These are phyloP conservation scores for Calephelis nemesis DNA, from an alignment of 1,140 invertebrate species.

Conservation along the genomic window DNA sequence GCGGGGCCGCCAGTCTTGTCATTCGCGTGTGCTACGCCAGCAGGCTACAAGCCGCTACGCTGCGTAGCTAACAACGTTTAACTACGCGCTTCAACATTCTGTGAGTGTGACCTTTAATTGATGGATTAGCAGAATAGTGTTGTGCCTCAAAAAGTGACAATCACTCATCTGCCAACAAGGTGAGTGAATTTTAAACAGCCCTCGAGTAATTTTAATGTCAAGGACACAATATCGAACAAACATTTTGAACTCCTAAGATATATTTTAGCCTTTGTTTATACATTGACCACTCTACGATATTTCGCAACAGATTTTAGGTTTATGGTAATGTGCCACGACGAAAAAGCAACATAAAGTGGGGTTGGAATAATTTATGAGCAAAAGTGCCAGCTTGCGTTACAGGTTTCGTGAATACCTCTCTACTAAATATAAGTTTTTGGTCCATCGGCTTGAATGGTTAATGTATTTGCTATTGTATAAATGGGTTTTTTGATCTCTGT, in stretches of 20 bases:
- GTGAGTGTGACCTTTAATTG: constrained; percentile 47
- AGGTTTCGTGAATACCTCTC: constrained; percentile 52
- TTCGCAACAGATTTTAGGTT: constrained; percentile 29
- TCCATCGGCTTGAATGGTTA: neutral
- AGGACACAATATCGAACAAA: constrained; percentile 74
- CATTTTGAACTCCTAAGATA: constrained; percentile 30
- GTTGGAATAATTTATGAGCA: constrained; percentile 63
- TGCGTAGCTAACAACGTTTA: constrained; percentile 46
- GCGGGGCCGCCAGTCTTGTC: constrained; percentile 58
- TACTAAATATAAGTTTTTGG: constrained; percentile 8
- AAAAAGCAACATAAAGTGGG: constrained; percentile 45
- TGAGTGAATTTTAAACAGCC: constrained; percentile 57
- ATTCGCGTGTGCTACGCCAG: constrained; percentile 58
- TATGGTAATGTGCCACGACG: constrained; percentile 47
- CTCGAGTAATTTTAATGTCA: constrained; percentile 55
- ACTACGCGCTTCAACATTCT: constrained; percentile 39
- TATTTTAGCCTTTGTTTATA: neutral
- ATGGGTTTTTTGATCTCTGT: neutral
- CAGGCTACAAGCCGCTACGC: constrained; percentile 58
- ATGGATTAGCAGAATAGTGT: constrained; percentile 42
- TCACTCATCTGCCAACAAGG: constrained; percentile 38
- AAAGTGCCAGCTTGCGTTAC: constrained; percentile 52
- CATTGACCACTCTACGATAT: constrained; percentile 22
- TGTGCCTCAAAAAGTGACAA: constrained; percentile 6
- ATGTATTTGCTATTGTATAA: neutral